Conservation (phyloP, 2,888 invertebrate genomes). For the Leptogaster cylindrica region DNA sequence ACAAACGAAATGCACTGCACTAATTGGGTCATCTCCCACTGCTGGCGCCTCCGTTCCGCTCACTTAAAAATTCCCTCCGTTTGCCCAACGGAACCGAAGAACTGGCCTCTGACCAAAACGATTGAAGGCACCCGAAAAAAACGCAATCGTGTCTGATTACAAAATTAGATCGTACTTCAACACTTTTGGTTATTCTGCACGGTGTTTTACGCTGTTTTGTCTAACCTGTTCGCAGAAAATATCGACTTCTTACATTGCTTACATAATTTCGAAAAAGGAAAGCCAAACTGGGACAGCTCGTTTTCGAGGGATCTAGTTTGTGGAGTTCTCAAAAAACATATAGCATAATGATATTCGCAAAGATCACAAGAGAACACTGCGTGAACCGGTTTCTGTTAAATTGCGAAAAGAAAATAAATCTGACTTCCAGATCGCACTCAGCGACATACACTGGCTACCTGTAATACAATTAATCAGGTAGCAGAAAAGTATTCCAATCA, state of each 20-base stretch:
- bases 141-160: neutral
- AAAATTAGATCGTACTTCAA: no score
- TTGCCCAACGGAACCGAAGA: slow-evolving; percentile 1
- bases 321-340: slow-evolving; percentile 12
- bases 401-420: slow-evolving; percentile 4
- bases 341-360: slow-evolving; percentile 22
- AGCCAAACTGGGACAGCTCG: slow-evolving; percentile 22
- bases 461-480: slow-evolving; percentile 22
- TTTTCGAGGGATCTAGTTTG: neutral
- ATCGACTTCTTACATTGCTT: no score
- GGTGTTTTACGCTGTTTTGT: no score
- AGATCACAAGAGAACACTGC: slow-evolving; percentile 23
- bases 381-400: slow-evolving; percentile 17
- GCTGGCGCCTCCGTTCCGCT: neutral
- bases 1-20: neutral
- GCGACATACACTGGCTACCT: no score
- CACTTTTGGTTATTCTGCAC: no score
- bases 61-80: slow-evolving; percentile 3
- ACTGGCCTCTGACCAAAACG: neutral
- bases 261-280: slow-evolving; percentile 8
- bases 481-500: neutral
- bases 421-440: neutral
- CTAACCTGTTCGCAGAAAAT: no score
- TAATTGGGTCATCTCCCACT: slow-evolving; percentile 26
- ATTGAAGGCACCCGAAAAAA: neutral